phyloP scores from a whole-genome alignment of 2,113 vertebrate genomes.

The Pantherophis guttatus region DNA sequence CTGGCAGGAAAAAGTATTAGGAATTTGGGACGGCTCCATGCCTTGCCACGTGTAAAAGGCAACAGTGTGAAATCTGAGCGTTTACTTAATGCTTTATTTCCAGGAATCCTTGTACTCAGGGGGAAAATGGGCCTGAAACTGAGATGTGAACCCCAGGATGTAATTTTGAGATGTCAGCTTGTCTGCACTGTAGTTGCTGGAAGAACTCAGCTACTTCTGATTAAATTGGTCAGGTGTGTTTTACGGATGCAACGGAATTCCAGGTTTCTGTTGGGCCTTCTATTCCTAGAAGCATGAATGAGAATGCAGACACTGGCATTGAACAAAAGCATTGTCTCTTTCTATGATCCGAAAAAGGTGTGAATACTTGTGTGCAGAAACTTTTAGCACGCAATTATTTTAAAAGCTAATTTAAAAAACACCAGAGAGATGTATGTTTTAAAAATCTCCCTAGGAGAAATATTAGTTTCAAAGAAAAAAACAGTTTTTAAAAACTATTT shows the following conservation, averaged over 20 bases:
- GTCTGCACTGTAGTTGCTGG: background rate
- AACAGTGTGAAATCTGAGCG: background rate
- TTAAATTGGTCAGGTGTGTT: background rate
- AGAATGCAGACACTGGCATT: background rate
- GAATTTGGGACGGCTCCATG: constrained; percentile 1
- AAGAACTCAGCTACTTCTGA: background rate
- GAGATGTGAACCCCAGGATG: background rate
- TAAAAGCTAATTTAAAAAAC: background rate
- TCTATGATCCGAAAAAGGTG: background rate
- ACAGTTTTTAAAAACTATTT: background rate
- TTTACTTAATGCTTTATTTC: background rate
- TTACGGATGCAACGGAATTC: background rate
- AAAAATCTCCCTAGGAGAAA: background rate
- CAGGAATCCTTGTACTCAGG: background rate
- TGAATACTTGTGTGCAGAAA: background rate
- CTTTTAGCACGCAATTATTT: background rate
- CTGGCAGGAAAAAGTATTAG: background rate
- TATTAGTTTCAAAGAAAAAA: background rate
- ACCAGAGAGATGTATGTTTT: background rate
- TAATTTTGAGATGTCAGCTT: background rate
- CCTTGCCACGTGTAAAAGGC: background rate
- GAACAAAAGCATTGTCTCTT: background rate
- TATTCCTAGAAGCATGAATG: background rate
- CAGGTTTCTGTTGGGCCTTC: background rate
- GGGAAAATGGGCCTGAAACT: background rate